phyloP scores from a whole-genome alignment of 35 echinoderm and acorn worm species.

The Diadema setosum region DNA sequence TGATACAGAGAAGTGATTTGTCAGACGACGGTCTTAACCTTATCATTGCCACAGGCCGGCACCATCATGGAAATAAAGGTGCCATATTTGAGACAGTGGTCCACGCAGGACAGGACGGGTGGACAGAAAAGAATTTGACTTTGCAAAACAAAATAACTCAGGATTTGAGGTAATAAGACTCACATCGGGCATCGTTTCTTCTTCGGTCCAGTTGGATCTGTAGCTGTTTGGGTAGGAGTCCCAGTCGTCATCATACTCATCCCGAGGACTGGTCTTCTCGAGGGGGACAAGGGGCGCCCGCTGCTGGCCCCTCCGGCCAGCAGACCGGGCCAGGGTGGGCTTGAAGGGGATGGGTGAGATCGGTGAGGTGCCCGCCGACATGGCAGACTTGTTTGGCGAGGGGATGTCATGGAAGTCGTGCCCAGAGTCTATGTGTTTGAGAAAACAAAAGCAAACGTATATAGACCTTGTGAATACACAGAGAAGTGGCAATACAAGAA shows the following conservation, averaged over 20 bases:
- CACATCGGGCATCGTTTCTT: slow-evolving; percentile 19
- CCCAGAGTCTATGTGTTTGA: background rate
- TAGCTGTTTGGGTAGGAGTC: background rate
- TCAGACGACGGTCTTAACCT: background rate
- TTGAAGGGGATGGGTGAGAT: slow-evolving; percentile 50
- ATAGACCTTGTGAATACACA: too few species aligned
- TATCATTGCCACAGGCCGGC: too few species aligned
- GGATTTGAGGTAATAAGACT: background rate
- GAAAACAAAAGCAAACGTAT: too few species aligned
- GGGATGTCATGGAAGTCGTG: slow-evolving; percentile 16
- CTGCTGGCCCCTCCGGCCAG: slow-evolving; percentile 25
- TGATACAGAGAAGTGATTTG: background rate
- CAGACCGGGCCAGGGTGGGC: slow-evolving; percentile 38
- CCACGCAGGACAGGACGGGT: too few species aligned
- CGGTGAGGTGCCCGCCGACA: background rate
- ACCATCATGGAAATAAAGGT: too few species aligned
- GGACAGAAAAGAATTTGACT: background rate
- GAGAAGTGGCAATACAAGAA: too few species aligned
- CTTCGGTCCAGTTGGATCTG: slow-evolving; percentile 30
- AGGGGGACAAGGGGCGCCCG: slow-evolving; percentile 18
- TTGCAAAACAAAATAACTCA: background rate
- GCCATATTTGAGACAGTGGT: too few species aligned
- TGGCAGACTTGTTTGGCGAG: slow-evolving; percentile 6
- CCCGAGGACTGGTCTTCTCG: slow-evolving; percentile 9
- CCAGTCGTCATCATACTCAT: slow-evolving; percentile 42